Conservation (phyloP, 2,888 invertebrate species). For the Polia nebulosa region DNA sequence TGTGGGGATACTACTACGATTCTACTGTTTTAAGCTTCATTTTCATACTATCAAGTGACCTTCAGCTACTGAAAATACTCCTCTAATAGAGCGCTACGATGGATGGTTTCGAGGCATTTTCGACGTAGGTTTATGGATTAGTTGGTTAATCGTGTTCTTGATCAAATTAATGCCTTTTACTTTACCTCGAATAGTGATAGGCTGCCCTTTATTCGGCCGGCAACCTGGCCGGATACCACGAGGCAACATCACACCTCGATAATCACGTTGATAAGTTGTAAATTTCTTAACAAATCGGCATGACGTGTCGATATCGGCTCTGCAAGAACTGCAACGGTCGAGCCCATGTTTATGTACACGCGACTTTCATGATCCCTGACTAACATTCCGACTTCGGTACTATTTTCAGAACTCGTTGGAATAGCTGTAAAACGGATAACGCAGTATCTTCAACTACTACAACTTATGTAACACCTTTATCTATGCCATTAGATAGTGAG, state of each 20-base stretch:
- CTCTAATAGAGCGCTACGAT: not conserved
- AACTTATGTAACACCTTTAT: slow-evolving; percentile 34
- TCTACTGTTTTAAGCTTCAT: slow-evolving; percentile 7
- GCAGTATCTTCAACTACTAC: slow-evolving; percentile 2
- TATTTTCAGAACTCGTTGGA: slow-evolving; percentile 26
- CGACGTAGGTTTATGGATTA: slow-evolving; percentile 19
- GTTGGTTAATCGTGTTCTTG: slow-evolving; percentile 4
- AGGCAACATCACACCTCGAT: slow-evolving; percentile 44
- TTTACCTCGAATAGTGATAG: slow-evolving; percentile 31
- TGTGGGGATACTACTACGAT: not conserved
- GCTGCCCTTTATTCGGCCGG: slow-evolving; percentile 37
- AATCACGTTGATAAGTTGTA: slow-evolving; percentile 45
- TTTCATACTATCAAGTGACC: slow-evolving; percentile 13
- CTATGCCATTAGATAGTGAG: slow-evolving; percentile 27
- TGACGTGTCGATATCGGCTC: slow-evolving; percentile 4
- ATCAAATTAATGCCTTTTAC: slow-evolving; percentile 19
- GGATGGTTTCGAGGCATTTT: not conserved
- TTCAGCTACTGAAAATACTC: slow-evolving; percentile 23
- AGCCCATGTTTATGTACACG: slow-evolving; percentile 2
- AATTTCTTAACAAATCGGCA: slow-evolving; percentile 35
- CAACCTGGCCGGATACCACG: slow-evolving; percentile 22
- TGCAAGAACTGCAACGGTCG: not conserved
- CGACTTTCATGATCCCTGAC: slow-evolving; percentile 14
- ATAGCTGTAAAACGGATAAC: slow-evolving; percentile 11
- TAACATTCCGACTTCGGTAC: not conserved